Percentiles rank a stretch among this genome's conserved stretches.
These are phyloP conservation scores for Trichonephila inaurata DNA, from an alignment of 1,140 invertebrate genomes.

Conservation along the genomic window DNA sequence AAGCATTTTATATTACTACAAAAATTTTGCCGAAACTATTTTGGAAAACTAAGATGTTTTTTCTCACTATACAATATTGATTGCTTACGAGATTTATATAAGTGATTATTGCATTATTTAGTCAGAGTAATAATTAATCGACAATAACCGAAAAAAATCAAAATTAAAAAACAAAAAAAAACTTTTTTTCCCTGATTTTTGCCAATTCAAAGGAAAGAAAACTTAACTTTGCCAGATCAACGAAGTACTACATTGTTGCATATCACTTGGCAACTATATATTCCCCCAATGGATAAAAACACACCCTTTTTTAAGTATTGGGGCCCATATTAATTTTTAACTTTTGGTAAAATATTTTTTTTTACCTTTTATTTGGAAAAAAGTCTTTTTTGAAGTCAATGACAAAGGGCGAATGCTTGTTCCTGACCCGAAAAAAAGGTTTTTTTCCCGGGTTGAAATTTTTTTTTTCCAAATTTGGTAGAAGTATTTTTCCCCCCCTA, in stretches of 20 bases:
- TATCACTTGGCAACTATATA: not conserved
- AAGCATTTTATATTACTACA: no score
- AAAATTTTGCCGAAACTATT: no score
- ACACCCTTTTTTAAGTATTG: no score
- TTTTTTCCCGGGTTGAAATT: constrained; percentile 70
- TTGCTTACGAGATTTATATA: no score
- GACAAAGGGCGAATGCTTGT: constrained; percentile 35
- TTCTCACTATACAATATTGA: no score
- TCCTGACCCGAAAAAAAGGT: constrained; percentile 62
- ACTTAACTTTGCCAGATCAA: constrained; percentile 14
- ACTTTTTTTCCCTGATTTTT: no score
- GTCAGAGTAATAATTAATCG: no score
- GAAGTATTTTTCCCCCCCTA: constrained; percentile 4
- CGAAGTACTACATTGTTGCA: not conserved
- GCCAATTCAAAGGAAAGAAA: not conserved
- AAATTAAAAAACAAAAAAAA: no score
- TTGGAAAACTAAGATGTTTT: no score
- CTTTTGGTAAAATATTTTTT: constrained; percentile 66
- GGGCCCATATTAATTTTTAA: no score
- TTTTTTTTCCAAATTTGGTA: constrained; percentile 51
- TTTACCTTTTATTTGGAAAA: constrained; percentile 58
- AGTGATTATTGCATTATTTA: no score
- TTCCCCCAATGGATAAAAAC: not conserved
- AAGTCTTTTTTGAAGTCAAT: constrained; percentile 43
- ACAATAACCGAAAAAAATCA: no score